Conservation (phyloP, 30 jellyfish, hydroid and myxozoan species). For the Aurelia coerulea region DNA sequence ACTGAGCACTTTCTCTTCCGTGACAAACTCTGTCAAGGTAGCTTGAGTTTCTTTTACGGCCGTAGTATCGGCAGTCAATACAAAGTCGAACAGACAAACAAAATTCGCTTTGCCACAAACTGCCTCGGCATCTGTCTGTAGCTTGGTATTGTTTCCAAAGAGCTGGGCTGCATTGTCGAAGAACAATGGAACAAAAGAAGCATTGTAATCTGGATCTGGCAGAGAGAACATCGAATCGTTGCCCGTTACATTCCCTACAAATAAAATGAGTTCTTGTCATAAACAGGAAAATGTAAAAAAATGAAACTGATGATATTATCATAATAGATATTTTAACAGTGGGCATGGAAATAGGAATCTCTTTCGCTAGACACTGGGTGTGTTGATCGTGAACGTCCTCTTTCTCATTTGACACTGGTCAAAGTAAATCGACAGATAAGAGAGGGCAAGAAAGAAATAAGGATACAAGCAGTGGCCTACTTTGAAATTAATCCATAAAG, state of each 20-base stretch:
- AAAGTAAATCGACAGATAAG: no score
- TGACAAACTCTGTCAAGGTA: slow-evolving; percentile 3
- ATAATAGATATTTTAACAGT: no score
- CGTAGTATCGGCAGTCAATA: slow-evolving; percentile 37
- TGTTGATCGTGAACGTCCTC: no score
- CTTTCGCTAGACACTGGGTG: no score
- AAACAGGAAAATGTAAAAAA: no score
- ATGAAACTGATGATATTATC: no score
- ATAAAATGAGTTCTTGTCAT: no score
- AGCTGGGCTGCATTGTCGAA: slow-evolving; percentile 28
- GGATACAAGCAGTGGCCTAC: no score
- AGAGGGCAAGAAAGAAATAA: no score
- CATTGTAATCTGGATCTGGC: slow-evolving; percentile 36
- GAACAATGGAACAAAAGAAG: slow-evolving; percentile 68
- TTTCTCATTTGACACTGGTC: no score
- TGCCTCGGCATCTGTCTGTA: slow-evolving; percentile 12
- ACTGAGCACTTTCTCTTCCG: slow-evolving; percentile 53
- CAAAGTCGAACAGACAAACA: slow-evolving; percentile 70
- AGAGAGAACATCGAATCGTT: slow-evolving; percentile 50
- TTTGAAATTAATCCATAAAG: no score
- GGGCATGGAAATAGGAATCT: no score
- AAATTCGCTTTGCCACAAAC: slow-evolving; percentile 54
- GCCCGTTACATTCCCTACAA: slow-evolving; percentile 69
- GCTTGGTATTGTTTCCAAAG: slow-evolving; percentile 59
- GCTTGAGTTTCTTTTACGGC: slow-evolving; percentile 46